Evolutionary conservation across 2,888 invertebrate species (phyloP).

Genomic region (Drosophila flavopinicola): DNA sequence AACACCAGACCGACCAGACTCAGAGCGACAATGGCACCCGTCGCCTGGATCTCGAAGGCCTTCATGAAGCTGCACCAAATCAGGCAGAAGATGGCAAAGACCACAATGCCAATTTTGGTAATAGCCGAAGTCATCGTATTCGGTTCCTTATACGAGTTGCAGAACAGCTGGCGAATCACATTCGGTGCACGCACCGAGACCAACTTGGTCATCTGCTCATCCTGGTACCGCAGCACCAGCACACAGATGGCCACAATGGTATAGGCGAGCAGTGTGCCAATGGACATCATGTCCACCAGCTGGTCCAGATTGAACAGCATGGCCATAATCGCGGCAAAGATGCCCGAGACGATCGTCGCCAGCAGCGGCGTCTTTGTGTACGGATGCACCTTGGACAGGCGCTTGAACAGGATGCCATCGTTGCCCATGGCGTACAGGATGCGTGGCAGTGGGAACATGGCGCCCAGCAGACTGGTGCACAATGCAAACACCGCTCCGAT

Average conservation of each 20-base stretch:
- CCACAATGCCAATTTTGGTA: constrained; percentile 87
- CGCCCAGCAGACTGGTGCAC: constrained; percentile 93
- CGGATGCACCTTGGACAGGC: constrained; percentile 88
- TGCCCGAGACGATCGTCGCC: constrained; percentile 91
- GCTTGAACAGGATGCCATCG: constrained; percentile 93
- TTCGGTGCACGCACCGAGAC: constrained; percentile 79
- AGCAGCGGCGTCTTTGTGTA: constrained; percentile 91
- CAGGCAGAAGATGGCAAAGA: constrained; percentile 86
- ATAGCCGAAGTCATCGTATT: constrained; percentile 87
- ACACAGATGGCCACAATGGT: constrained; percentile 96
- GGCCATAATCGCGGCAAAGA: constrained; percentile 93
- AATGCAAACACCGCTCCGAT: constrained; percentile 96
- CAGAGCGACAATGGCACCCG: constrained; percentile 84
- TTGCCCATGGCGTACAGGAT: constrained; percentile 95
- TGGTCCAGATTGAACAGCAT: constrained; percentile 95
- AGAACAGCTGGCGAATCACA: constrained; percentile 86
- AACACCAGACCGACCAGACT: constrained; percentile 85
- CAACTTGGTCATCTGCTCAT: constrained; percentile 78
- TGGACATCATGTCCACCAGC: constrained; percentile 98
- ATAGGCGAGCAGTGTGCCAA: constrained; percentile 95
- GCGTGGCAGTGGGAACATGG: constrained; percentile 94
- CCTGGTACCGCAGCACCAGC: constrained; percentile 90
- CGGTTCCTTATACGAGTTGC: constrained; percentile 89
- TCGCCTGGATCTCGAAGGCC: constrained; percentile 49
- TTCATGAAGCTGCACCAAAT: constrained; percentile 78